Percentiles rank a stretch among this genome's conserved stretches.
These are phyloP conservation scores for Dorcus parallelipipedus DNA, from an alignment of 2,888 invertebrate species.

Conservation along the genomic window DNA sequence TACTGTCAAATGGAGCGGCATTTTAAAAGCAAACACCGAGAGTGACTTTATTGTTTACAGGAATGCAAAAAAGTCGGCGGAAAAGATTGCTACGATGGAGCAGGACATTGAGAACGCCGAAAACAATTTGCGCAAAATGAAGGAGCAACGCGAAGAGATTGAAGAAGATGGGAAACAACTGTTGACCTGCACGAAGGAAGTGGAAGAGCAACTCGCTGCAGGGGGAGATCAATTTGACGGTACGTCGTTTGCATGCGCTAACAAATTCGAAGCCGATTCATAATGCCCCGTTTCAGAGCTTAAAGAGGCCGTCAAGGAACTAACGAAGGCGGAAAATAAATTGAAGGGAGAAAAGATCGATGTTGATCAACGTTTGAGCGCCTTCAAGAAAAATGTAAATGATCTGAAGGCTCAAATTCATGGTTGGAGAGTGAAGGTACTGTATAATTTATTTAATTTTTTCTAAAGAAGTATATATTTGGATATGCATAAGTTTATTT, in stretches of 20 bases:
- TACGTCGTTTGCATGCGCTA: constrained; percentile 9
- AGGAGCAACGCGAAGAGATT: constrained; percentile 57
- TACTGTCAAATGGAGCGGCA: too few species aligned
- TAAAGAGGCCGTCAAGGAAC: constrained; percentile 61
- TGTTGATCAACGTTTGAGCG: constrained; percentile 67
- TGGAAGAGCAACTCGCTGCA: constrained; percentile 56
- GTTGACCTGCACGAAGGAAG: constrained; percentile 56
- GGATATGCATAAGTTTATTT: too few species aligned
- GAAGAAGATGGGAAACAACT: constrained; percentile 56
- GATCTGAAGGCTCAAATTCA: constrained; percentile 56
- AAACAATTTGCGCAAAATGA: constrained; percentile 59
- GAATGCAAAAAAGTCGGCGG: constrained; percentile 72
- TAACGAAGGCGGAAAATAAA: constrained; percentile 64
- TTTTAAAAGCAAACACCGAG: too few species aligned
- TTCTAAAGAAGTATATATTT: too few species aligned
- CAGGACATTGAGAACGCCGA: constrained; percentile 68
- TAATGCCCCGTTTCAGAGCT: constrained; percentile 36
- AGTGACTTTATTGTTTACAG: constrained; percentile 43
- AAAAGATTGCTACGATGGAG: constrained; percentile 71
- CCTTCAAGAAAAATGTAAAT: constrained; percentile 56
- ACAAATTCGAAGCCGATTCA: neutral
- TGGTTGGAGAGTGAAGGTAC: constrained; percentile 56
- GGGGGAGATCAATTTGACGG: constrained; percentile 57
- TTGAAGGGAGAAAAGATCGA: constrained; percentile 70
- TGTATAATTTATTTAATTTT: neutral